A percentile compares a stretch with the other conserved stretches of the same genome.
These are phyloP conservation scores for Anagyrus pseudococci DNA, from an alignment of 2,888 invertebrate genomes.

Conservation along the genomic window DNA sequence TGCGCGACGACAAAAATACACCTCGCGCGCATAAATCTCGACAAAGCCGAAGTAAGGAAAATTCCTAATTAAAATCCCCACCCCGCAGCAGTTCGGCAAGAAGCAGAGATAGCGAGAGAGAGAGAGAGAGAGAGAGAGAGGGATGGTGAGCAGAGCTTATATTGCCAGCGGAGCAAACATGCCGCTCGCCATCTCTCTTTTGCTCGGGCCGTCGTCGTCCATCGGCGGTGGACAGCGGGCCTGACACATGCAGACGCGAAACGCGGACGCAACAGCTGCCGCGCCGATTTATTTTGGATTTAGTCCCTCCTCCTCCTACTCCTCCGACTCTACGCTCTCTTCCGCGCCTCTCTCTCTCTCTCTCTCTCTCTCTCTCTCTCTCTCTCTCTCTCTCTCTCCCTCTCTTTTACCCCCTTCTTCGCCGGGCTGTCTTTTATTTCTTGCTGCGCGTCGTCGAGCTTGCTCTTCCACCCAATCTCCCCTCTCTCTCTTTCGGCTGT, in stretches of 20 bases:
- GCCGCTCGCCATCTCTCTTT: too few relatives aligned
- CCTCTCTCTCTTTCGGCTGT: too few relatives aligned
- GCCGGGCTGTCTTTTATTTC: too few relatives aligned
- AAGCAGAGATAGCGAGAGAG: too few relatives aligned
- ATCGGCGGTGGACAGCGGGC: constrained; percentile 45
- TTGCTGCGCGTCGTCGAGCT: background rate
- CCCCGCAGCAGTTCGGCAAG: too few relatives aligned
- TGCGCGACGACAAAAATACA: background rate
- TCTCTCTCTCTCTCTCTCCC: too few relatives aligned
- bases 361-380: too few relatives aligned
- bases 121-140: too few relatives aligned
- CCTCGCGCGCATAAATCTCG: too few relatives aligned
- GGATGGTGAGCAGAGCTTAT: too few relatives aligned
- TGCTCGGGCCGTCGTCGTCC: constrained; percentile 15
- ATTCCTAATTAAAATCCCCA: constrained; percentile 31
- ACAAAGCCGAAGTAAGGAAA: background rate
- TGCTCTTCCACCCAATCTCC: background rate
- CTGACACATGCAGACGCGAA: constrained; percentile 45
- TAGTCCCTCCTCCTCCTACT: constrained; percentile 25
- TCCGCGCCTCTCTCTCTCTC: background rate
- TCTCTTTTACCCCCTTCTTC: too few relatives aligned
- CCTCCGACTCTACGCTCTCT: background rate
- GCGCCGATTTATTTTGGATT: constrained; percentile 59
- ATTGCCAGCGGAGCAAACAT: too few relatives aligned
- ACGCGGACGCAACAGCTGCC: constrained; percentile 55